Base-by-base conservation (phyloP, 2,797 vertebrate species). In the Calcarius lapponicus region DNA sequence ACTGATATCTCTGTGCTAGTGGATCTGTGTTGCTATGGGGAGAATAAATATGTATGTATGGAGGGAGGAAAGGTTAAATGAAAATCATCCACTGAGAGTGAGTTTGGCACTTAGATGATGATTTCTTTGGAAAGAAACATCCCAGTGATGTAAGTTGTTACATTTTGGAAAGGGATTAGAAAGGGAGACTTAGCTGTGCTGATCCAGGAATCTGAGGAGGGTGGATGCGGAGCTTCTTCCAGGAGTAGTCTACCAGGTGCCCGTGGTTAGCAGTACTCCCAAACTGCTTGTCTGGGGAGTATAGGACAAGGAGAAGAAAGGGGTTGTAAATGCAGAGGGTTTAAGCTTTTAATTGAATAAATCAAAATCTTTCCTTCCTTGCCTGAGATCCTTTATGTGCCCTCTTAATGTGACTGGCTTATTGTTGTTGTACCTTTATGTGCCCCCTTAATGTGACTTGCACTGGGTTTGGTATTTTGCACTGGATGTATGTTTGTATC, bases 121-220 rank as follows among this genome's bases (percentile, higher is more conserved):
- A 64, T 21, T 79, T 43, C 62, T 81, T 90, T 92, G 50, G 80
- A 56, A 75, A 72, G 80, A 78, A 93, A 54, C 13, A 29, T 80
- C 28, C 5, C 13, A 26, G 28, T 6, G 36, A 65, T 79, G 47
- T 29, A 56, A 71, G 56, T 32, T 76, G 4, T 66, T 84, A 16
- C 0, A 5, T 65, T 80, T 65, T 50, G 29, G 31, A 26, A 70
- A 31, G 47, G 25, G 50, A 40, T 82, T 74, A 65, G 60, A 31
- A 81, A 32, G 16, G 40, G 56, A 51, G 13, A 6, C 36, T 72
- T 56, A 31, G 8, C 28, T 61, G 0, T 64, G 32, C n/a, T 66
- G 11, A n/a, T 75, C 11, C 31, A 25, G 29, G 53, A 86, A 5
- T 25, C 40, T 38, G 34, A 15, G 38, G 14, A 67, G 36, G 8